These are phyloP conservation scores for Lineus longissimus DNA, from an alignment of 1,140 invertebrate genomes.

Conservation along the genomic window DNA sequence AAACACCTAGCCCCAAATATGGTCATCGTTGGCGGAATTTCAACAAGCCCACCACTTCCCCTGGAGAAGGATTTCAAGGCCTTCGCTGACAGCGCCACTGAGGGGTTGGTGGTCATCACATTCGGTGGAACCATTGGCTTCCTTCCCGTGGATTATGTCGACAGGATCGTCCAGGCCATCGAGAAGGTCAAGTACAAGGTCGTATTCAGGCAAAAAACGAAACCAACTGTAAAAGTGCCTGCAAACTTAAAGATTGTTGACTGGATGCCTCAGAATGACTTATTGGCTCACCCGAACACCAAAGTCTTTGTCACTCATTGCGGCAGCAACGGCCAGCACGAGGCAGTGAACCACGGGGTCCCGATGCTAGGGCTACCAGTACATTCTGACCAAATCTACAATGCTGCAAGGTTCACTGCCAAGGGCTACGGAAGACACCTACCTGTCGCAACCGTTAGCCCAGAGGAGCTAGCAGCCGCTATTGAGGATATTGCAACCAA, in stretches of 20 bases:
- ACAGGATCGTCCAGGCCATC: constrained; percentile 52
- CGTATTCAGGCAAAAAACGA: constrained; percentile 57
- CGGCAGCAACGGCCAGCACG: constrained; percentile 69
- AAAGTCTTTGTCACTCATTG: constrained; percentile 70
- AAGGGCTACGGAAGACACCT: constrained; percentile 45
- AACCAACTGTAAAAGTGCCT: constrained; percentile 59
- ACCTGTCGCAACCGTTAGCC: constrained; percentile 30
- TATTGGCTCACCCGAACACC: constrained; percentile 60
- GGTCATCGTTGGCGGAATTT: no score
- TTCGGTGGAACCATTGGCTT: background rate
- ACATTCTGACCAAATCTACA: constrained; percentile 63
- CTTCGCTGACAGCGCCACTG: no score
- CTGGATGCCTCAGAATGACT: constrained; percentile 79
- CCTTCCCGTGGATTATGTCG: constrained; percentile 12
- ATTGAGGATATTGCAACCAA: constrained; percentile 27
- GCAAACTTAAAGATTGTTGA: constrained; percentile 67
- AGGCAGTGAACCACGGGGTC: constrained; percentile 69
- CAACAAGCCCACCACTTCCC: no score
- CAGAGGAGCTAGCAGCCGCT: constrained; percentile 27
- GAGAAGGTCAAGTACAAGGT: constrained; percentile 55
- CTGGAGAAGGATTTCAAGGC: no score
- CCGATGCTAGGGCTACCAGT: constrained; percentile 71
- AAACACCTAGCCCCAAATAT: no score
- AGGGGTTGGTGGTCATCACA: background rate
- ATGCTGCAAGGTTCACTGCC: constrained; percentile 43